Evolutionary conservation across 2,888 invertebrate genomes (phyloP), one percentile per base, ranked within the genome.

Genomic region (Drosophila nigricruria): DNA sequence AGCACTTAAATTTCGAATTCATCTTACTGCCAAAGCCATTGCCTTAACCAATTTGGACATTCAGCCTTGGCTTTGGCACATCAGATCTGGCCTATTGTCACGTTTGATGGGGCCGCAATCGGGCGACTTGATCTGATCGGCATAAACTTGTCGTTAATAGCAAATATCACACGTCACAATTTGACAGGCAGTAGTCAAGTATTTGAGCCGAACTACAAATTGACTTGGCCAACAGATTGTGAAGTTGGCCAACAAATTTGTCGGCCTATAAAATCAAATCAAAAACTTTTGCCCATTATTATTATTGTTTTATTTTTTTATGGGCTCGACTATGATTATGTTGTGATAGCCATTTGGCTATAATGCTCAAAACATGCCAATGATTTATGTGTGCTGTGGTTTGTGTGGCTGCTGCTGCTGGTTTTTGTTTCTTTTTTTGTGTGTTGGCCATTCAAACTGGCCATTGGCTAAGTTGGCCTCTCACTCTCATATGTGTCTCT

Each of bases 371-470:
- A 73, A 70, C 73, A 75, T 72, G 68, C 65, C 70, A 64, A 71
- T 82, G 79, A 79, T 82, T 75, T 81, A 81, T 82, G 66, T 67
- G 66, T 36, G 25, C 36, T 74, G 69, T 20, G 79, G 65, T 42
- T 76, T 59, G 40, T 49, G 68, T 42, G 53, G 58, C 52, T 54
- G 32, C 25, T 54, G 32, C 25, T 34, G 45, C 40, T 49, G 58
- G 47, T 30, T 47, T 30, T n/a, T n/a, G n/a, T 18, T 18, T 40
- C 18, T 36, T 1, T 5, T 36, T 16, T 0, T n/a, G 4, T 5
- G 1, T 27, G 2, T 27, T 47, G 47, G 47, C 45, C 16, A 45
- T 25, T 9, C n/a, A 16, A n/a, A 10, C 53, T 67, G 25, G 34
- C 45, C n/a, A 20, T 34, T 27, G 10, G 32, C 20, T 27, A 5